Evolutionary conservation across 2,113 vertebrate species (phyloP).

Genomic region (Eudyptes chrysolophus): DNA sequence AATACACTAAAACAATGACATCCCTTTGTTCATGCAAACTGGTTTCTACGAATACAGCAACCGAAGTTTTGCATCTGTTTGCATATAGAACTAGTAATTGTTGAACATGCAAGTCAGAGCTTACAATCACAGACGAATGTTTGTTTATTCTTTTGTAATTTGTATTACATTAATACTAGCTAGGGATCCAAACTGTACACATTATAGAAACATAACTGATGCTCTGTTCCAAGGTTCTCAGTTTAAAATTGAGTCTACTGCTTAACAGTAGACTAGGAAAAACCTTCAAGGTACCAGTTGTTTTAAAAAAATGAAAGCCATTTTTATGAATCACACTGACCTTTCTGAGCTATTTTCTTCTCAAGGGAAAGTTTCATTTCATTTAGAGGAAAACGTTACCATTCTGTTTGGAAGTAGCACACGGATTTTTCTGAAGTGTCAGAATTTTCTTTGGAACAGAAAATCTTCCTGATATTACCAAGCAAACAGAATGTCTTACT

Average conservation of each 20-base stretch:
- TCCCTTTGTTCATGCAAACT: not conserved
- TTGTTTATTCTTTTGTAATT: not conserved
- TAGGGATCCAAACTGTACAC: not conserved
- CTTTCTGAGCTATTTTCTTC: not conserved
- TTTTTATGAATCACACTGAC: slow-evolving; percentile 24
- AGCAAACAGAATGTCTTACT: not conserved
- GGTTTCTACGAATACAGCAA: not conserved
- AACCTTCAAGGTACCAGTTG: not conserved
- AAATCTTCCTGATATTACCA: not conserved
- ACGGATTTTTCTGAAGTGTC: not conserved
- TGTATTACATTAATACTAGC: not conserved
- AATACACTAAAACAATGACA: not conserved
- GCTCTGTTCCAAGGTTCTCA: not conserved
- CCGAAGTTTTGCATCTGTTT: not conserved
- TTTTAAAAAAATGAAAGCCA: not conserved
- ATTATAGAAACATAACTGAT: not conserved
- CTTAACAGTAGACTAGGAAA: not conserved
- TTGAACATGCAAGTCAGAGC: not conserved
- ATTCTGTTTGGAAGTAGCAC: not conserved
- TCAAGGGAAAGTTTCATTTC: slow-evolving; percentile 28
- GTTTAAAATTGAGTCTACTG: not conserved
- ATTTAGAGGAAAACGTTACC: not conserved
- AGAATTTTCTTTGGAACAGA: slow-evolving; percentile 9
- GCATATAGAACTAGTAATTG: not conserved
- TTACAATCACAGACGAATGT: not conserved